Evolutionary conservation across 1,140 invertebrate species (phyloP).

Genomic region (Hermetia illucens): DNA sequence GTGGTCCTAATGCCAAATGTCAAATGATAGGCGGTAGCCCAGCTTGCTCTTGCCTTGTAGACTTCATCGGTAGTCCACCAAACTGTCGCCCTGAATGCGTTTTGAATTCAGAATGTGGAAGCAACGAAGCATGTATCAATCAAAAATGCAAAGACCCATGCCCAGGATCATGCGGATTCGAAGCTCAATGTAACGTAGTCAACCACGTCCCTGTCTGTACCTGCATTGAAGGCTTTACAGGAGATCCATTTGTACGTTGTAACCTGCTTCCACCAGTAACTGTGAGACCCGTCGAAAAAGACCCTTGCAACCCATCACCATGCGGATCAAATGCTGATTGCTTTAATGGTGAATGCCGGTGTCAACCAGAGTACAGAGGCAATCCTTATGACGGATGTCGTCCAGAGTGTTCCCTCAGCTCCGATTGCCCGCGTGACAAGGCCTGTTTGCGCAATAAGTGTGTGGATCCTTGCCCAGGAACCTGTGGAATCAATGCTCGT

Average conservation of each 20-base stretch:
- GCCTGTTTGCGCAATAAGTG: constrained; percentile 72
- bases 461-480: constrained; percentile 62
- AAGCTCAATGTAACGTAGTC: constrained; percentile 49
- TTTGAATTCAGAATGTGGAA: constrained; percentile 58
- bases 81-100: constrained; percentile 65
- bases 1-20: constrained; percentile 68
- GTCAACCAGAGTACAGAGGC: constrained; percentile 64
- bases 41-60: constrained; percentile 60
- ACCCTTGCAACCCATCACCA: constrained; percentile 62
- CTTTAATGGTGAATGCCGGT: constrained; percentile 60
- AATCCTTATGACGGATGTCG: constrained; percentile 68
- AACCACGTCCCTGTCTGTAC: constrained; percentile 58
- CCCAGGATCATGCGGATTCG: constrained; percentile 53
- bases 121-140: constrained; percentile 49
- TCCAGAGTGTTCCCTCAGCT: constrained; percentile 66
- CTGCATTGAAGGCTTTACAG: constrained; percentile 47
- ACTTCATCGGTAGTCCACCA: constrained; percentile 60
- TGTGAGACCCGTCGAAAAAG: constrained; percentile 8
- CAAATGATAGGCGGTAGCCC: constrained; percentile 52
- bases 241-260: constrained; percentile 55
- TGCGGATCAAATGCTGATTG: constrained; percentile 73
- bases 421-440: constrained; percentile 65
- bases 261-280: constrained; percentile 28
- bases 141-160: constrained; percentile 66
- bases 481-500: constrained; percentile 68